These are phyloP conservation scores for Galemys pyrenaicus DNA, from an alignment of 2,113 vertebrate genomes.

Conservation along the genomic window DNA sequence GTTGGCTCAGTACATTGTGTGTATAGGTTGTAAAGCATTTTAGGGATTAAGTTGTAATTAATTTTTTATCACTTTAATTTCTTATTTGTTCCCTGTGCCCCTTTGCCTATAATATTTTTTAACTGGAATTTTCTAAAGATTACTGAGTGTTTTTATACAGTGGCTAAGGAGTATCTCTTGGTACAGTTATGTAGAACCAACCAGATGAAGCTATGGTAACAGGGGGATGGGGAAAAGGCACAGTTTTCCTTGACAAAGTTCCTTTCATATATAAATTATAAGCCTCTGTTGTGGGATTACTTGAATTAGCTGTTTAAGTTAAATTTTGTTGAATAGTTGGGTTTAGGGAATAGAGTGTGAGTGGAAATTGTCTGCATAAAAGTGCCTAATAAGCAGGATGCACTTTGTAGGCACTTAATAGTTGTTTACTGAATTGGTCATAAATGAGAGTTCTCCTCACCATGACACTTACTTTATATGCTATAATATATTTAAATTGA, in stretches of 20 bases:
- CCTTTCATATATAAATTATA: neutral
- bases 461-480: conserved; percentile 27
- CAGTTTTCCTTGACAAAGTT: neutral
- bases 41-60: conserved; percentile 73
- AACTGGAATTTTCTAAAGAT: conserved; percentile 49
- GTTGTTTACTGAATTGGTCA: conserved; percentile 18
- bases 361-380: neutral
- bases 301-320: neutral
- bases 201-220: neutral
- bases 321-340: neutral
- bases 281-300: neutral
- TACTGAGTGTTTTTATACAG: neutral
- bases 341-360: neutral
- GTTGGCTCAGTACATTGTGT: conserved; percentile 55
- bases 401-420: neutral
- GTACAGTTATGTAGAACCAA: neutral
- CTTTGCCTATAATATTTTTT: conserved; percentile 18
- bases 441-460: conserved; percentile 7
- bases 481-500: conserved; percentile 22
- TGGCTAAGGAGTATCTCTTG: conserved; percentile 14
- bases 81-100: neutral
- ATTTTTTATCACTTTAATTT: conserved; percentile 76
- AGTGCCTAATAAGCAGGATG: neutral
- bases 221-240: neutral
- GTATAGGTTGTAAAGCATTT: conserved; percentile 70